These are phyloP conservation scores for Tetragnatha versicolor DNA, from an alignment of 1,140 invertebrate genomes.

Conservation along the genomic window DNA sequence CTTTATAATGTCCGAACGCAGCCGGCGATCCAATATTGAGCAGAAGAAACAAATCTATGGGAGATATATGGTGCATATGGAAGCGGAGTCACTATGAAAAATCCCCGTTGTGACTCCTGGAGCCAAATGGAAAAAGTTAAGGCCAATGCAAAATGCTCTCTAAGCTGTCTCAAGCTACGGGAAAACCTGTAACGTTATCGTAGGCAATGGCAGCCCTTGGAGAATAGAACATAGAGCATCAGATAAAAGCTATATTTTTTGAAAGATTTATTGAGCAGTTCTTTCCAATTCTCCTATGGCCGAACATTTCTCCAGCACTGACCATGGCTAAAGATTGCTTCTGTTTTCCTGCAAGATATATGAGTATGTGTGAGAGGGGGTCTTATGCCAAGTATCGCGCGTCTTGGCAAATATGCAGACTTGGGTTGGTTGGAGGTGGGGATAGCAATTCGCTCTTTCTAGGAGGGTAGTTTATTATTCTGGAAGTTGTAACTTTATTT, in stretches of 20 bases:
- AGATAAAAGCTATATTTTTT: conserved; percentile 54
- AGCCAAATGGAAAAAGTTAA: conserved; percentile 28
- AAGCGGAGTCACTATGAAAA: conserved; percentile 32
- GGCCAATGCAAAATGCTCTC: conserved; percentile 47
- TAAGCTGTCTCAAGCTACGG: conserved; percentile 44
- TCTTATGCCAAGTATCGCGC: conserved; percentile 39
- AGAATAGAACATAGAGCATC: conserved; percentile 51
- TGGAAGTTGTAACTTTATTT: too few relatives aligned
- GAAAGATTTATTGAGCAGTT: conserved; percentile 54
- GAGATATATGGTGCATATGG: neutral
- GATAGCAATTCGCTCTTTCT: too few relatives aligned
- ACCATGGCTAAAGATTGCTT: conserved; percentile 46
- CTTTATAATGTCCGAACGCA: too few relatives aligned
- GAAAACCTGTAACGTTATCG: conserved; percentile 48
- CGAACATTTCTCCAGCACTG: conserved; percentile 50
- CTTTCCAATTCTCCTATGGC: conserved; percentile 49
- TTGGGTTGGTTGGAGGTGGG: too few relatives aligned
- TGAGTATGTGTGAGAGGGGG: conserved; percentile 19
- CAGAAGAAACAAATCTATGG: neutral
- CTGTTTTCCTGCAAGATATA: conserved; percentile 36
- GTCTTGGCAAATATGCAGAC: too few relatives aligned
- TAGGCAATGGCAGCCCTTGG: conserved; percentile 25
- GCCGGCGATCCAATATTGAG: conserved; percentile 28
- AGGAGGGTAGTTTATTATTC: too few relatives aligned
- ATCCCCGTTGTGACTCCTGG: conserved; percentile 14